Evolutionary conservation across 2,797 vertebrate species (phyloP), one percentile per base, ranked within the genome.

Genomic region (Anniella stebbinsi): DNA sequence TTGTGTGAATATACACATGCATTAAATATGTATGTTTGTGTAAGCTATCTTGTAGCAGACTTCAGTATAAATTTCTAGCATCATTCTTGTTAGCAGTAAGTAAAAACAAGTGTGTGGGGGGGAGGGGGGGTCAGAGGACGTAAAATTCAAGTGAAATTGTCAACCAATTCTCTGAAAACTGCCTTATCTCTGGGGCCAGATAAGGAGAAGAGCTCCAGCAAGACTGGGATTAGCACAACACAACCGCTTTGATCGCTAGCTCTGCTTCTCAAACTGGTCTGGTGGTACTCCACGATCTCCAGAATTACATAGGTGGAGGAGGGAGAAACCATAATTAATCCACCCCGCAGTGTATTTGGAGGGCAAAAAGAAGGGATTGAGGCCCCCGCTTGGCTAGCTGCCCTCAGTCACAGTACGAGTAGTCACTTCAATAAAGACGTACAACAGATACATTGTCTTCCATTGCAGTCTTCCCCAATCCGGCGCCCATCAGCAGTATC

Each of bases 121-220:
- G 36, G 1, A 4, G 41, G 45, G 9, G 0, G 15, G 41, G 17
- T 9, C 23, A 67, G 36, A 70, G 60, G 89, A 83, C 41, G 45
- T 54, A 69, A 83, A 87, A 83, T 90, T 87, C 72, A 84, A 67
- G 36, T 38, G 57, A 90, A 82, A 41, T 18, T 2, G 18, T 25
- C n/a, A 69, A 36, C 21, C 48, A n/a, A 0, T 70, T 90, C 80
- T 87, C 60, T 84, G 89, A 84, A 87, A 76, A 45, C 36, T 33
- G 10, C 4, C 60, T 90, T 90, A 87, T 90, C 89, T 90, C 72
- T 83, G 30, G 48, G 51, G 23, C 80, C 85, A 87, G 80, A 90
- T 45, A 75, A 84, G 30, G 72, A 33, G 28, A 87, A 75, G 48
- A 83, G 38, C 63, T 48, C 72, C 80, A 25, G 5, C 12, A 41